Conservation (phyloP, 1,140 invertebrate genomes). For the Ostrea edulis region DNA sequence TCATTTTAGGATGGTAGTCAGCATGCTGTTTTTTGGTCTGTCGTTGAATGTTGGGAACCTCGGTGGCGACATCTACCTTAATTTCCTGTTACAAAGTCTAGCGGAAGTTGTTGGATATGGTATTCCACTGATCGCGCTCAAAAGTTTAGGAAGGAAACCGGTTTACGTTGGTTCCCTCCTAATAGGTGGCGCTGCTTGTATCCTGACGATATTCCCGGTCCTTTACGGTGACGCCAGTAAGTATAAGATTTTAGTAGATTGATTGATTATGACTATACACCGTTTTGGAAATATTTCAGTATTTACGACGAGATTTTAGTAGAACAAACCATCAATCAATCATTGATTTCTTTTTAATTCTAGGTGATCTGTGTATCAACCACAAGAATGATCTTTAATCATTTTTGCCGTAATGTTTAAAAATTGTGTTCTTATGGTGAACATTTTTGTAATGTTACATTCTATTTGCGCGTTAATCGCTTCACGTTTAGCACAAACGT, state of each 20-base stretch:
- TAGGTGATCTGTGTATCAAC: too few relatives aligned
- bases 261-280: too few relatives aligned
- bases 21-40: constrained; percentile 79
- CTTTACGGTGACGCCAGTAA: constrained; percentile 57
- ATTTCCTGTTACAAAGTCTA: constrained; percentile 79
- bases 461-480: too few relatives aligned
- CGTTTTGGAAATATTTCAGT: too few relatives aligned
- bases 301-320: too few relatives aligned
- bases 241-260: not conserved
- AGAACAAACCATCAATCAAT: too few relatives aligned
- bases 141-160: constrained; percentile 61
- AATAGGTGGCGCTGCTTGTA: constrained; percentile 61
- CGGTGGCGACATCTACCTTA: constrained; percentile 72
- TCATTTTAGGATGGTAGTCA: constrained; percentile 66
- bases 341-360: too few relatives aligned
- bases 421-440: too few relatives aligned
- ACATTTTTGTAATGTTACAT: too few relatives aligned
- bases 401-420: too few relatives aligned
- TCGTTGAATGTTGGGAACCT: constrained; percentile 77
- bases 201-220: constrained; percentile 58
- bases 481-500: too few relatives aligned
- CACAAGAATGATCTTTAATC: too few relatives aligned
- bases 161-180: constrained; percentile 60
- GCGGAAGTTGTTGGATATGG: constrained; percentile 88
- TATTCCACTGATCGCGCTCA: constrained; percentile 58